Evolutionary conservation across 1,140 invertebrate genomes (phyloP), one percentile per base, ranked within the genome.

Genomic region (Drosophila kanapiae): DNA sequence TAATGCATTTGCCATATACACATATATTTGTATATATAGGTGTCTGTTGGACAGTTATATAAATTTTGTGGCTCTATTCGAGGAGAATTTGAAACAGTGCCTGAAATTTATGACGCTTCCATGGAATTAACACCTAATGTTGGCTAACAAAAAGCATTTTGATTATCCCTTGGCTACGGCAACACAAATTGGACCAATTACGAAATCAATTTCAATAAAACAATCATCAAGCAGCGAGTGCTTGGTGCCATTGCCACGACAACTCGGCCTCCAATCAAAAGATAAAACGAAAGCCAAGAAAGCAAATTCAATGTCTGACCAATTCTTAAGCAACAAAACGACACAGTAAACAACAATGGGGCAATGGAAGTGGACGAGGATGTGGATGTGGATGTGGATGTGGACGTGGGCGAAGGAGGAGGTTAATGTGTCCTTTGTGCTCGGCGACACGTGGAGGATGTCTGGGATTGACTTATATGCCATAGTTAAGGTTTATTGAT

Each of bases 151-250:
- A 81, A 65, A 45, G 40, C 27, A 47, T 56, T 63, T 78, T 63
- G 79, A 78, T 74, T 82, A 82, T 63, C 61, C 62, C 9, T 29
- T 38, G 67, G 57, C 72, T 64, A 16, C 54, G 58, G 47, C 78
- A 43, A 14, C 59, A 51, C 72, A 82, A 82, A 82, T 82, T 84
- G 62, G 77, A 51, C 67, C 81, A 84, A 84, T 84, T 84, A 84
- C 61, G 59, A 70, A 84, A 83, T 80, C 81, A 83, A 83, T 83
- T 83, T 70, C 70, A 84, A 67, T 84, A 65, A 76, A 83, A 76
- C 45, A 58, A 58, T 42, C 60, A 62, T 60, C 51, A 77, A 8
- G 18, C 51, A 43, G 53, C 49, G 43, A 45, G 6, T 13, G 18
- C 18, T 14, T 37, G 6, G 10, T 47, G 40, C 27, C 78, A 70